These are phyloP conservation scores for Ennomos erosarius DNA, from an alignment of 2,888 invertebrate genomes.

Conservation along the genomic window DNA sequence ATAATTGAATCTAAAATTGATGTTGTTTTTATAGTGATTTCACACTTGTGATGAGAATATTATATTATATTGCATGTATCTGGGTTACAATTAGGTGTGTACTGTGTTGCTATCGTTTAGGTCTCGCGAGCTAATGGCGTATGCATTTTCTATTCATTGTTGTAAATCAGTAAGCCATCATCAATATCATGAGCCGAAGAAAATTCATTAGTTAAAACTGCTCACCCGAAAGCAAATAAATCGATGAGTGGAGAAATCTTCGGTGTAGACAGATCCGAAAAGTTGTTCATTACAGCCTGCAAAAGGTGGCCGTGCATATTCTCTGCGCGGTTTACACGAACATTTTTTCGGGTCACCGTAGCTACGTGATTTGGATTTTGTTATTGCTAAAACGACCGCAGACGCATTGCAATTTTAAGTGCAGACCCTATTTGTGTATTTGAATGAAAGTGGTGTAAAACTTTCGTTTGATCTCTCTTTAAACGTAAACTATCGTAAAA, in stretches of 20 bases:
- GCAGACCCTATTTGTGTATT: constrained; percentile 42
- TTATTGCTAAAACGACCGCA: constrained; percentile 52
- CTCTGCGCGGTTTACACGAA: constrained; percentile 36
- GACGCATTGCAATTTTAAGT: constrained; percentile 44
- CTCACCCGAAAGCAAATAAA: constrained; percentile 9
- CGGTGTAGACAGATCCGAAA: constrained; percentile 56
- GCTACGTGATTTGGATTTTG: constrained; percentile 68
- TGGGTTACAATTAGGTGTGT: constrained; percentile 29
- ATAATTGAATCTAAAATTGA: constrained; percentile 24
- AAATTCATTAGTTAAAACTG: constrained; percentile 4
- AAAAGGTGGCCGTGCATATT: constrained; percentile 47
- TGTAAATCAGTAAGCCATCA: constrained; percentile 2
- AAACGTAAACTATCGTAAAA: constrained; percentile 41
- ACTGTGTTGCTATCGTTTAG: constrained; percentile 14
- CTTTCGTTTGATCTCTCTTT: constrained; percentile 56
- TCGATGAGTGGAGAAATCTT: constrained; percentile 59
- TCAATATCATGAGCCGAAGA: constrained; percentile 7
- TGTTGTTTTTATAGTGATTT: constrained; percentile 23
- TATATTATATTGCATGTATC: constrained; percentile 37
- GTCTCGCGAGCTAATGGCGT: constrained; percentile 20
- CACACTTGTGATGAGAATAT: constrained; percentile 25
- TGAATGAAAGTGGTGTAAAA: constrained; percentile 54
- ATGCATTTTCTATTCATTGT: constrained; percentile 13
- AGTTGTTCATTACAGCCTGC: constrained; percentile 53
- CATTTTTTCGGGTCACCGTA: constrained; percentile 61